phyloP scores from a whole-genome alignment of 2,113 vertebrate genomes.

The Erythrocercus mccallii region DNA sequence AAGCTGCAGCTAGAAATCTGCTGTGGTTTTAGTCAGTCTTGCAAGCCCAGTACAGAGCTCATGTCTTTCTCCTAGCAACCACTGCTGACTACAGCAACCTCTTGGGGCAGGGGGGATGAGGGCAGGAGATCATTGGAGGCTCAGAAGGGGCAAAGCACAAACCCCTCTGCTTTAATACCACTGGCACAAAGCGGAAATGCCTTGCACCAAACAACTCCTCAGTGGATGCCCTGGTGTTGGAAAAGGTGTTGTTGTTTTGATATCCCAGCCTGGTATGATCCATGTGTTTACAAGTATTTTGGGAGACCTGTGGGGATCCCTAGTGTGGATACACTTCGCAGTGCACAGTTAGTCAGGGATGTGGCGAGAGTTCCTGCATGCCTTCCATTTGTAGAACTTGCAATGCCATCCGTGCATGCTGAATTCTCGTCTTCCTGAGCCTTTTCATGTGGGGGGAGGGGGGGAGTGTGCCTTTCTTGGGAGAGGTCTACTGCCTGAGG shows the following conservation, averaged over 20 bases:
- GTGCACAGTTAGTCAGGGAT: neutral
- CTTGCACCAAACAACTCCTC: neutral
- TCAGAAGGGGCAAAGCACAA: neutral
- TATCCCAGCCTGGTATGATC: too few relatives aligned
- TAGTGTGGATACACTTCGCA: fast-evolving
- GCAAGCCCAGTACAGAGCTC: neutral
- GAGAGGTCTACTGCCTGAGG: neutral
- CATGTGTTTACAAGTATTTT: fast-evolving
- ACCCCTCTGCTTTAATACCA: neutral
- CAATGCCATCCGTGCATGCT: neutral
- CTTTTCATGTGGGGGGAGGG: fast-evolving
- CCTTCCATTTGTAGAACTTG: too few relatives aligned
- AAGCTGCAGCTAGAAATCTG: neutral
- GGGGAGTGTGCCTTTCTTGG: neutral
- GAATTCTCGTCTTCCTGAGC: neutral
- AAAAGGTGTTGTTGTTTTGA: neutral
- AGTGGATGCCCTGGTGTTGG: neutral
- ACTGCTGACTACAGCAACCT: neutral
- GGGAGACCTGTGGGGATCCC: neutral
- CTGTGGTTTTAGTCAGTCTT: neutral
- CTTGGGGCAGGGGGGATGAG: fast-evolving
- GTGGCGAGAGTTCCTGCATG: neutral
- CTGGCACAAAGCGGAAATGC: neutral
- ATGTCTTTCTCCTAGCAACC: neutral
- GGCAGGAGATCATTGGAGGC: neutral